These are phyloP conservation scores for Xiphophorus maculatus DNA, from an alignment of 2,113 vertebrate genomes.

Conservation along the genomic window DNA sequence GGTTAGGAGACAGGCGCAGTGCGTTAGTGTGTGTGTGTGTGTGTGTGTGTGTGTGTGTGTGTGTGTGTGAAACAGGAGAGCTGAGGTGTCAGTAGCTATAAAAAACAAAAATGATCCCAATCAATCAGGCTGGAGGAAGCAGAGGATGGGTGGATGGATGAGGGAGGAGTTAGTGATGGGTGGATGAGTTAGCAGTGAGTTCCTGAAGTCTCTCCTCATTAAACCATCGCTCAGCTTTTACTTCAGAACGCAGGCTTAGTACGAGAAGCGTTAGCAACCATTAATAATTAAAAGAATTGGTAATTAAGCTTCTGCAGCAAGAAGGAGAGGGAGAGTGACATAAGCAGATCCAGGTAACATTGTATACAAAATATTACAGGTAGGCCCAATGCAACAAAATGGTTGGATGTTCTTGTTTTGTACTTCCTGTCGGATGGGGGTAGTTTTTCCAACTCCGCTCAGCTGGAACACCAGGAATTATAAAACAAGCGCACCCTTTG, in stretches of 20 bases:
- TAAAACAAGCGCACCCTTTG: slow-evolving; percentile 47
- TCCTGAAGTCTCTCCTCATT: slow-evolving; percentile 47
- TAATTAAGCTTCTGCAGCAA: no score
- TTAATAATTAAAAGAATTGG: no score
- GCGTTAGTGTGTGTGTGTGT: slow-evolving; percentile 11
- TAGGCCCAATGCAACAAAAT: slow-evolving; percentile 74
- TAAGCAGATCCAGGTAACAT: slow-evolving; percentile 48
- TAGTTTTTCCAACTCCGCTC: slow-evolving; percentile 32
- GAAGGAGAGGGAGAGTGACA: slow-evolving; percentile 24
- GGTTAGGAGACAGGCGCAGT: slow-evolving; percentile 49
- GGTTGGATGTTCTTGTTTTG: slow-evolving; percentile 39
- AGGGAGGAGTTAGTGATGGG: slow-evolving; percentile 37
- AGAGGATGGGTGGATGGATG: slow-evolving; percentile 31
- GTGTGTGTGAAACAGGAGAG: neutral
- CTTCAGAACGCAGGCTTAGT: no score
- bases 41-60: slow-evolving; percentile 18
- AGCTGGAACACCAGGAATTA: slow-evolving; percentile 17
- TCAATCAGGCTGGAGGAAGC: slow-evolving; percentile 13
- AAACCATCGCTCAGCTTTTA: no score
- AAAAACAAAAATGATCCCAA: neutral
- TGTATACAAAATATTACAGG: slow-evolving; percentile 66
- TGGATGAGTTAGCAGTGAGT: slow-evolving; percentile 45
- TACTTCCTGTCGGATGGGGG: slow-evolving; percentile 5
- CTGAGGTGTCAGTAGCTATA: slow-evolving; percentile 3
- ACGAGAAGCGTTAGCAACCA: no score